Percentiles rank a stretch among this genome's conserved stretches.
Conservation (phyloP, 2,113 vertebrate genomes). For the Zosterops lateralis region DNA sequence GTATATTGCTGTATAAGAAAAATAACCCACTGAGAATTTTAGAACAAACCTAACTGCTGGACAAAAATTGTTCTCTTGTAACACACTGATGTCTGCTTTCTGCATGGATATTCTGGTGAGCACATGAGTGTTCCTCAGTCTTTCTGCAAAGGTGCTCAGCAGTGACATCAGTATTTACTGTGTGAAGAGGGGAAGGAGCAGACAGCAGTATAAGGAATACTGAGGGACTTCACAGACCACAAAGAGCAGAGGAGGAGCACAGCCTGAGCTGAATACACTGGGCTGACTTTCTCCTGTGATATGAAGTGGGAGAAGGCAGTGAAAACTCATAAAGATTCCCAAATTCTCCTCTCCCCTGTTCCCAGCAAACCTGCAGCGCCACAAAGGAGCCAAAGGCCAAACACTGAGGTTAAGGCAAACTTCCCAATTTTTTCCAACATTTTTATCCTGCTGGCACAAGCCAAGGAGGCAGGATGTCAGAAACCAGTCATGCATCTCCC, state of each 20-base stretch:
- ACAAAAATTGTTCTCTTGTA: not conserved
- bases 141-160: not conserved
- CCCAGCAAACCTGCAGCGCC: not conserved
- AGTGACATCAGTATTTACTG: not conserved
- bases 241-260: not conserved
- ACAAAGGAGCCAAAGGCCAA: not conserved
- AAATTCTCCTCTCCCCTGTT: not conserved
- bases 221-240: not conserved
- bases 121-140: not conserved
- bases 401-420: not conserved
- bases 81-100: not conserved
- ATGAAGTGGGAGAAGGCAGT: not conserved
- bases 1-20: not conserved
- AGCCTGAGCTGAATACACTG: accelerated
- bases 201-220: not conserved
- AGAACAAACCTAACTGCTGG: not conserved
- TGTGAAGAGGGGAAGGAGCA: not conserved
- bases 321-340: not conserved
- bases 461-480: not conserved
- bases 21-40: slow-evolving; percentile 12
- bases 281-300: accelerated
- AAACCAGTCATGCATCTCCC: not conserved
- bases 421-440: not conserved
- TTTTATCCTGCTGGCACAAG: not conserved
- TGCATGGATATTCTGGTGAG: not conserved